Evolutionary conservation across 2,888 invertebrate species (phyloP), one percentile per base, ranked within the genome.

Genomic region (Heteromurus nitidus): DNA sequence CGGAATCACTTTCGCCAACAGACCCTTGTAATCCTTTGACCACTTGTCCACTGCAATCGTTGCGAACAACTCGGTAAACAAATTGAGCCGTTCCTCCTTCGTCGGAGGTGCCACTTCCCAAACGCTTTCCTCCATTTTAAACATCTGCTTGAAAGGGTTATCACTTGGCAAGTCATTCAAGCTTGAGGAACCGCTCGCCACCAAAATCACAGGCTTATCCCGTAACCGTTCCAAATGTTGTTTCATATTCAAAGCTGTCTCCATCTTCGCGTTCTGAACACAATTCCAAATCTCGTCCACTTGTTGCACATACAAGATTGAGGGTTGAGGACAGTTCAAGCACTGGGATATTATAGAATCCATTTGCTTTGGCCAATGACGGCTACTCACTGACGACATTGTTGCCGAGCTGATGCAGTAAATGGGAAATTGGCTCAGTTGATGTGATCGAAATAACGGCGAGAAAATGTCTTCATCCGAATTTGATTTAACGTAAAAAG

Each of bases 261-360:
- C 28, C 3, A 62, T 28, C 2, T 47, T 30, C 7, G 20, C 16
- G 1, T 11, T 18, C 11, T 16, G 0, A 22, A 65, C 30, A 1
- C 20, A 0, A 11, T 58, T 24, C 28, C 75, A 65, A 0, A 84
- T 13, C 7, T 58, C 60, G 16, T 83, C 77, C 13, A 85, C 65
- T 3, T 76, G 16, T 7, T 73, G 80, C 18, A 83, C 24, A 68
- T 83, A 85, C 16, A 85, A 44, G 11, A 85, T 64, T 3, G 73
- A 13, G 0, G 73, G 22, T 13, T 67, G 55, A 1, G 53, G 16
- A 26, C 69, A 80, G 0, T 65, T 30, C n/a, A 70, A 44, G 82
- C 83, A 60, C 82, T 82, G n/a, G 31, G 47, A 3, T 82, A 62
- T 11, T 36, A 28, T 16, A 20, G 22, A 11, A 65, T 65, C 0